These are phyloP conservation scores for Spisula solida DNA, from an alignment of 2,888 invertebrate species.

Conservation along the genomic window DNA sequence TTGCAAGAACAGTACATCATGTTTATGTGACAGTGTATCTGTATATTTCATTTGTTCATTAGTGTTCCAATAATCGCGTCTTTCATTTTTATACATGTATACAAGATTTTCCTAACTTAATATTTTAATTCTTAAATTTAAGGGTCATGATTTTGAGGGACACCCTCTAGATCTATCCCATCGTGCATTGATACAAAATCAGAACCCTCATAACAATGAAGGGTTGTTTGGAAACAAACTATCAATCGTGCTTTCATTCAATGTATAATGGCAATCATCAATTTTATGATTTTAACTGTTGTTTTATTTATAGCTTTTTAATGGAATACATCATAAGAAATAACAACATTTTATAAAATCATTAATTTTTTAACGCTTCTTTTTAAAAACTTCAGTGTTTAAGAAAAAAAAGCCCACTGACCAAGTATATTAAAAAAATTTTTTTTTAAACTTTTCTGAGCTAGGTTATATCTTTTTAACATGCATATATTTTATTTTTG, in stretches of 20 bases:
- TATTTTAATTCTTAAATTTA: not conserved
- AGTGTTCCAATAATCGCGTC: constrained; percentile 43
- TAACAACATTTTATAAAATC: too few species aligned
- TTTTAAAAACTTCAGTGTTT: too few species aligned
- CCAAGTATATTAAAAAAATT: not conserved
- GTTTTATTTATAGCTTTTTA: not conserved
- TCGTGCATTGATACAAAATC: too few species aligned
- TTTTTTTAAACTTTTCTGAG: not conserved
- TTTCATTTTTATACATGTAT: constrained; percentile 31
- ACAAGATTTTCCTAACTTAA: not conserved
- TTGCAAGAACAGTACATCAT: not conserved
- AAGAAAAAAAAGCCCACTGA: too few species aligned
- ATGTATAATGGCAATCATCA: too few species aligned
- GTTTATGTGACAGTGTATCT: constrained; percentile 9
- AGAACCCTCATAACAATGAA: too few species aligned
- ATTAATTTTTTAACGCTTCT: too few species aligned
- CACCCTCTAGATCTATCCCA: too few species aligned
- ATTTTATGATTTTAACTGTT: not conserved
- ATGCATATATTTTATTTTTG: constrained; percentile 14
- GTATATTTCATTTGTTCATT: not conserved
- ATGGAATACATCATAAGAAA: too few species aligned
- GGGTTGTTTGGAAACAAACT: too few species aligned
- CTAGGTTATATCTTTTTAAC: not conserved
- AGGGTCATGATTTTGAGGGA: not conserved
- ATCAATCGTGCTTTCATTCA: too few species aligned